Evolutionary conservation across 1,140 invertebrate genomes (phyloP), one percentile per base, ranked within the genome.

Genomic region (Drosophila repletoides): DNA sequence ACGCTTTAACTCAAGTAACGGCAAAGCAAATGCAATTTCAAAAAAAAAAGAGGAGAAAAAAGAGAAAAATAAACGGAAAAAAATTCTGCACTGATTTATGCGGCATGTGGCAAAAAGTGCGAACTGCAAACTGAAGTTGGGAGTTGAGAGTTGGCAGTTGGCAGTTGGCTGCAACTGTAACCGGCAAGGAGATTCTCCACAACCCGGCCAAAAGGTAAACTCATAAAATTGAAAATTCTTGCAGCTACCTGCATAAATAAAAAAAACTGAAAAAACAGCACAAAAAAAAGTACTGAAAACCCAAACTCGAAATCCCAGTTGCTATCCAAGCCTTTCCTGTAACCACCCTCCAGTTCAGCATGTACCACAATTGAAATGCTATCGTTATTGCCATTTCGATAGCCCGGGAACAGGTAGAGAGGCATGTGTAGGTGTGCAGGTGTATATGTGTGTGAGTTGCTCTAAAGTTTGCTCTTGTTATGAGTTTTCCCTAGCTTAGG

Each of bases 171-270:
- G 41, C 59, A 48, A 36, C 56, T 33, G 45, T 36, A 45, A 26
- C 31, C 14, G 21, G 38, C 24, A 55, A n/a, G 28, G 14, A 24
- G 55, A 48, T 29, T 15, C 26, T 56, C 61, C 51, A 19, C 19
- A 28, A 40, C 55, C 68, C 34, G 53, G 45, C 67, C 60, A 49
- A 51, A 63, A 63, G 56, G 72, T 72, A 75, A 75, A 75, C 72
- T 72, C 67, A 74, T 74, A 66, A 74, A 74, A 74, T 75, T 75
- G 69, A 75, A 72, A 75, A 72, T 72, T 72, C 67, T 70, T 74
- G 71, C 66, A 70, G 66, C 56, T 65, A 59, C 59, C 68, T 61
- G 56, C 29, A 60, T 61, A 28, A 58, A 38, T 56, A 67, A 59
- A 65, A 58, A 56, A 36, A 58, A 29, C 26, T 29, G 34, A 41